Evolutionary conservation across 92 coral and sea anemone genomes (phyloP).

Genomic region (Metridium senile): DNA sequence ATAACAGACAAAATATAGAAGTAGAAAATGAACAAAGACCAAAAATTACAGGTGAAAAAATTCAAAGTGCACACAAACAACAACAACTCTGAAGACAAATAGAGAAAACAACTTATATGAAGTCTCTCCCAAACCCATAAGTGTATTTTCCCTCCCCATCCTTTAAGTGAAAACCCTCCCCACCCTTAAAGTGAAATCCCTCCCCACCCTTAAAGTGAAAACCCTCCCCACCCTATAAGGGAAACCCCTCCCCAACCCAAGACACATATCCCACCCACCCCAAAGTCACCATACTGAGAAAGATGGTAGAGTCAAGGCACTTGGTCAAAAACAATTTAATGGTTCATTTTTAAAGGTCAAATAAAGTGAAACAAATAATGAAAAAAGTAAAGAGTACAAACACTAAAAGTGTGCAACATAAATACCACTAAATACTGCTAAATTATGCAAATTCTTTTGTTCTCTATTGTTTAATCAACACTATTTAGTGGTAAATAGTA

Average conservation of each 20-base stretch:
- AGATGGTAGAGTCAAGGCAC: background rate
- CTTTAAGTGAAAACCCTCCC: background rate
- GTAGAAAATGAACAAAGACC: too few relatives aligned
- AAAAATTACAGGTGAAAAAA: background rate
- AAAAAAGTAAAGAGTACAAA: too few relatives aligned
- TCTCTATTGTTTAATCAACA: too few relatives aligned
- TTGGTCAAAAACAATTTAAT: background rate
- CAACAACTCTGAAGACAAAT: background rate
- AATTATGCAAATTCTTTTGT: too few relatives aligned
- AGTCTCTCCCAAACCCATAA: background rate
- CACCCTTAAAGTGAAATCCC: background rate
- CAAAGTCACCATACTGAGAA: slow-evolving; percentile 14
- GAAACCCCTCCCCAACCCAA: background rate
- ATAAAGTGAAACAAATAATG: background rate
- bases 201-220: background rate
- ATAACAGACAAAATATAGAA: background rate
- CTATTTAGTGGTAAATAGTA: too few relatives aligned
- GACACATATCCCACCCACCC: background rate
- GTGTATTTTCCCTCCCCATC: background rate
- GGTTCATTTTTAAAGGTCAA: background rate
- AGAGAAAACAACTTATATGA: background rate
- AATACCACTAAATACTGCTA: too few relatives aligned
- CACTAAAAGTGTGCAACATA: too few relatives aligned
- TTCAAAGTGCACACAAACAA: too few relatives aligned
- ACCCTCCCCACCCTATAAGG: background rate